Conservation (phyloP, 2,113 vertebrate species). For the Pyrgilauda ruficollis region DNA sequence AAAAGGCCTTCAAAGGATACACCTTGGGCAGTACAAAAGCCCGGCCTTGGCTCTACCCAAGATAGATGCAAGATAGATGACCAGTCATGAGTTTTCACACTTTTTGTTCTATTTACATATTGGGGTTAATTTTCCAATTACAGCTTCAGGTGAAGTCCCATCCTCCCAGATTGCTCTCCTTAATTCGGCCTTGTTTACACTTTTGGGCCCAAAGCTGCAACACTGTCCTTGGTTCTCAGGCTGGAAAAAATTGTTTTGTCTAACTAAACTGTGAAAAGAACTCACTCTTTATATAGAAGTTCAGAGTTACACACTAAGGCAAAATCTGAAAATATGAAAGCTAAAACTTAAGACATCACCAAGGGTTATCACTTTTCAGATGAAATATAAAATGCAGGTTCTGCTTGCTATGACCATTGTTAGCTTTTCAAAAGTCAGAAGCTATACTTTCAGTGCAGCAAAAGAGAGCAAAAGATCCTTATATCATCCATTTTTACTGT, state of each 20-base stretch:
- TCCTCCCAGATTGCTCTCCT: neutral
- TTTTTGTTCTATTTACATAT: neutral
- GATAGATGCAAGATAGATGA: neutral
- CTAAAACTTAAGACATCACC: neutral
- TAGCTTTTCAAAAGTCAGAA: neutral
- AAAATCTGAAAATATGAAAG: neutral
- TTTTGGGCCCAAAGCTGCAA: neutral
- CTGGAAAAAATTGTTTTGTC: neutral
- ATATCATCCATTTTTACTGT: neutral
- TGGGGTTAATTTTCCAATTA: neutral
- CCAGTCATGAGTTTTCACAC: neutral
- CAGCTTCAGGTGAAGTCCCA: neutral
- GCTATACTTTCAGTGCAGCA: neutral
- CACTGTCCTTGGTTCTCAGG: neutral
- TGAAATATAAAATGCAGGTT: neutral
- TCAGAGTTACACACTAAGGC: neutral
- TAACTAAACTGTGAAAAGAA: neutral
- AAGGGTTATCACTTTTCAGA: neutral
- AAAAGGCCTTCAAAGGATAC: neutral
- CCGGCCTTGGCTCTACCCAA: neutral
- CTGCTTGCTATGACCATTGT: neutral
- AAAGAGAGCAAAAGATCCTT: neutral
- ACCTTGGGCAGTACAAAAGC: neutral
- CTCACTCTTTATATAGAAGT: neutral
- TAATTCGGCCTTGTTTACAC: neutral